These are phyloP conservation scores for Hemiprocne comata DNA, from an alignment of 2,113 vertebrate species.

Conservation along the genomic window DNA sequence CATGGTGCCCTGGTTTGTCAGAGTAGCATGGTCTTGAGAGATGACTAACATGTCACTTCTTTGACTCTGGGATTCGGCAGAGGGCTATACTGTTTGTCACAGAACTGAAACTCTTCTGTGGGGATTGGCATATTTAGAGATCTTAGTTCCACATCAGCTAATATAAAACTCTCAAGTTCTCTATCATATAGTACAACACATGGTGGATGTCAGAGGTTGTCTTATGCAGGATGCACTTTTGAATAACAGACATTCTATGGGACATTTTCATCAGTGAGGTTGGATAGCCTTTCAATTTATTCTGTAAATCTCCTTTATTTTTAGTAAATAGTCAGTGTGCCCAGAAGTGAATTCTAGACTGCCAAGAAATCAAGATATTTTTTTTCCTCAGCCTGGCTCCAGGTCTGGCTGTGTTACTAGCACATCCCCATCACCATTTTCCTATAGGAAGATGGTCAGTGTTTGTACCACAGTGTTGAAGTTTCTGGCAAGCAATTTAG, in stretches of 20 bases:
- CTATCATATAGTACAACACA: background rate
- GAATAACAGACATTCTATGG: background rate
- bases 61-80: background rate
- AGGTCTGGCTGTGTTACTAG: background rate
- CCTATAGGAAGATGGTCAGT: background rate
- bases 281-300: background rate
- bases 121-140: background rate
- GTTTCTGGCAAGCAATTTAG: background rate
- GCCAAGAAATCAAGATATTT: background rate
- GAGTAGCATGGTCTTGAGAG: background rate
- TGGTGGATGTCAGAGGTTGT: background rate
- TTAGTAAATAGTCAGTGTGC: background rate
- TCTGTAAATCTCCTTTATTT: background rate
- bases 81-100: background rate
- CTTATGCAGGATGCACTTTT: background rate
- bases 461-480: background rate
- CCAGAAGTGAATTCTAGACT: background rate
- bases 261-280: accelerated
- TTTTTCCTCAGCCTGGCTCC: background rate
- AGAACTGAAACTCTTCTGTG: background rate
- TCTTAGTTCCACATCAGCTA: background rate
- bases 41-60: background rate
- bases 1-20: background rate
- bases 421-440: background rate
- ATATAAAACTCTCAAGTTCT: background rate